phyloP scores from a whole-genome alignment of 2,797 vertebrate species.

The Gymnodraco acuticeps region DNA sequence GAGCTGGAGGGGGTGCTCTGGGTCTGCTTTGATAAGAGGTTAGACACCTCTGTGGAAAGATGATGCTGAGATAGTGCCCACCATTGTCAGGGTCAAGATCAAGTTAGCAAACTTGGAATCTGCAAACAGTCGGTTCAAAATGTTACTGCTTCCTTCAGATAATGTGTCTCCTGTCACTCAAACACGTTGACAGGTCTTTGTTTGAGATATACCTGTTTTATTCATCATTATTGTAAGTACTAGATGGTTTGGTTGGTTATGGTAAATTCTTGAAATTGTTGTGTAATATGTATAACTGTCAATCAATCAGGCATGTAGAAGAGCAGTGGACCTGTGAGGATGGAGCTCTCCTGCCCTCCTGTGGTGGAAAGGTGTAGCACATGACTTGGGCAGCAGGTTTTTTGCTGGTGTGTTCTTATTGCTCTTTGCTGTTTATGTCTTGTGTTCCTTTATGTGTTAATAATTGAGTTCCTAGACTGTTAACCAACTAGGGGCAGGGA shows the following conservation, averaged over 20 bases:
- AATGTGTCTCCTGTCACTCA: too few relatives aligned
- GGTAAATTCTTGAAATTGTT: neutral
- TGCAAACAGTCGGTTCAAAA: too few relatives aligned
- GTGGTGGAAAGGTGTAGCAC: slow-evolving; percentile 38
- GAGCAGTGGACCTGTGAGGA: neutral
- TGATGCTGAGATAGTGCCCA: too few relatives aligned
- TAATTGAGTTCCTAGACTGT: neutral
- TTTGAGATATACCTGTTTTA: neutral
- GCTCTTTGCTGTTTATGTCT: neutral
- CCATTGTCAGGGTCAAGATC: too few relatives aligned
- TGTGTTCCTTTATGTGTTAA: neutral
- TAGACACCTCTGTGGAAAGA: too few relatives aligned
- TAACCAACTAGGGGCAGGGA: accelerated
- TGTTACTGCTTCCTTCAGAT: neutral
- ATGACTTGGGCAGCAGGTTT: neutral
- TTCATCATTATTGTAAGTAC: neutral
- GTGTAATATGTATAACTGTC: neutral
- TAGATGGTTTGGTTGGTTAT: neutral
- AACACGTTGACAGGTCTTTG: neutral
- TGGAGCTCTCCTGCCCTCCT: slow-evolving; percentile 54
- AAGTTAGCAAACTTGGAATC: too few relatives aligned
- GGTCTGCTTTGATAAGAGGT: too few relatives aligned
- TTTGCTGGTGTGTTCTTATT: neutral
- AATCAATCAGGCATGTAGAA: neutral
- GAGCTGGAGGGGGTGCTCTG: too few relatives aligned